Evolutionary conservation across 2,888 invertebrate species (phyloP).

Genomic region (Iphiclides podalirius): DNA sequence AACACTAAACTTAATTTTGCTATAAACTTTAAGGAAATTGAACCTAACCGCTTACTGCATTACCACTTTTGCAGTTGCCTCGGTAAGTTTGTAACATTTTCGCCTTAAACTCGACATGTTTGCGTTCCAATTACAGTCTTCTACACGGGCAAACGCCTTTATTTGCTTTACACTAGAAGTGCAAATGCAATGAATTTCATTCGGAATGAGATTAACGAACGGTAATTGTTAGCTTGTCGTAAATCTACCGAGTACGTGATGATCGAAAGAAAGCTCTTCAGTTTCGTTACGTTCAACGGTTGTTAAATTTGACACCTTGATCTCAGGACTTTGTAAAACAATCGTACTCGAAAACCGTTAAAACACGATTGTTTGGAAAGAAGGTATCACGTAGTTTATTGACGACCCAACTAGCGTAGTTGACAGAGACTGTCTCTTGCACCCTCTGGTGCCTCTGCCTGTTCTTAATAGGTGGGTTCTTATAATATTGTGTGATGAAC

Average conservation of each 20-base stretch:
- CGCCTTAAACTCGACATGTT: slow-evolving; percentile 6
- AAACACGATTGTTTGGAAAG: not conserved
- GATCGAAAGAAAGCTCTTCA: not conserved
- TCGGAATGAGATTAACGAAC: not conserved
- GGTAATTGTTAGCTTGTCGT: not conserved
- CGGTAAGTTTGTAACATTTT: slow-evolving; percentile 5
- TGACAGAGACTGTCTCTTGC: too few species aligned
- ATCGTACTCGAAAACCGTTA: not conserved
- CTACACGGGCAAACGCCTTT: not conserved
- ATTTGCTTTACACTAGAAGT: slow-evolving; percentile 2
- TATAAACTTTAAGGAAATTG: slow-evolving; percentile 23
- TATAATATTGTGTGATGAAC: too few species aligned
- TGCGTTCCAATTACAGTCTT: not conserved
- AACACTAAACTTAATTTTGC: slow-evolving; percentile 14
- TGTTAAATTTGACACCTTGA: not conserved
- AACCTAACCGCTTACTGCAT: slow-evolving; percentile 16
- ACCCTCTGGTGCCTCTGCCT: too few species aligned
- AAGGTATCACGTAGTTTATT: not conserved
- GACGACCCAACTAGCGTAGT: too few species aligned
- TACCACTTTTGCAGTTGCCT: not conserved
- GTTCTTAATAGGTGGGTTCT: too few species aligned
- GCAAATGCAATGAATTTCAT: not conserved
- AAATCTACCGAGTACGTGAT: slow-evolving; percentile 6
- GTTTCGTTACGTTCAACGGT: not conserved
- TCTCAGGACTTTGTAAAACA: not conserved